A percentile compares a stretch with the other conserved stretches of the same genome.
These are phyloP conservation scores for Mesembrinibis cayennensis DNA, from an alignment of 2,113 vertebrate genomes.

Conservation along the genomic window DNA sequence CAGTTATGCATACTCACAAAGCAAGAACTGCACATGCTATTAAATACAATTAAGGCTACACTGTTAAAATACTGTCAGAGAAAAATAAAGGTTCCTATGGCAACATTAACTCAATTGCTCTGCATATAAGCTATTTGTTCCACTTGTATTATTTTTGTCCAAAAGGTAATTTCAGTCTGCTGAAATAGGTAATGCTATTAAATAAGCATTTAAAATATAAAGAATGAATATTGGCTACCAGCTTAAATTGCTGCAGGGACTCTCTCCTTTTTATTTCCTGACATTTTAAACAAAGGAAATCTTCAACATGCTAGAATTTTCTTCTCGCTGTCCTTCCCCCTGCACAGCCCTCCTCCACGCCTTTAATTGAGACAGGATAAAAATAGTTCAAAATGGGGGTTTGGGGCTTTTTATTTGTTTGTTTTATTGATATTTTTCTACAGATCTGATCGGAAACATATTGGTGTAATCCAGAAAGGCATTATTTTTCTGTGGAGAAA, in stretches of 20 bases:
- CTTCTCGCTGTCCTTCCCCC: not conserved
- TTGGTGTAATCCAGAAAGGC: not conserved
- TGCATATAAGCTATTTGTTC: conserved; percentile 29
- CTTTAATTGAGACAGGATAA: not conserved
- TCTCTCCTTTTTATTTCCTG: not conserved
- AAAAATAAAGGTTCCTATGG: conserved; percentile 57
- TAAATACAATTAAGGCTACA: conserved; percentile 21
- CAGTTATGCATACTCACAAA: not conserved
- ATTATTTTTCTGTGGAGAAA: not conserved
- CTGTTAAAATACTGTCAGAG: conserved; percentile 1
- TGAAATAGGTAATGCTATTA: not conserved
- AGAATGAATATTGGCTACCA: not conserved
- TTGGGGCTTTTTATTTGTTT: not conserved
- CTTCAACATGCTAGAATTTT: not conserved
- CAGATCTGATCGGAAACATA: not conserved
- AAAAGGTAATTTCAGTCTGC: conserved; percentile 13
- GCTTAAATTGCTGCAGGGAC: not conserved
- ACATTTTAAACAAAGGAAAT: not conserved
- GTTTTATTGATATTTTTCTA: not conserved
- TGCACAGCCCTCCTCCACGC: not conserved
- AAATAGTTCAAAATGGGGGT: not conserved
- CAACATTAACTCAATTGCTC: conserved; percentile 43
- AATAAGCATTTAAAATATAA: not conserved
- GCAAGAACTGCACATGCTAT: not conserved
- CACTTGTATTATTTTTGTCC: conserved; percentile 43